phyloP scores from a whole-genome alignment of 2,113 vertebrate genomes.

The Cochlearius cochlearius region DNA sequence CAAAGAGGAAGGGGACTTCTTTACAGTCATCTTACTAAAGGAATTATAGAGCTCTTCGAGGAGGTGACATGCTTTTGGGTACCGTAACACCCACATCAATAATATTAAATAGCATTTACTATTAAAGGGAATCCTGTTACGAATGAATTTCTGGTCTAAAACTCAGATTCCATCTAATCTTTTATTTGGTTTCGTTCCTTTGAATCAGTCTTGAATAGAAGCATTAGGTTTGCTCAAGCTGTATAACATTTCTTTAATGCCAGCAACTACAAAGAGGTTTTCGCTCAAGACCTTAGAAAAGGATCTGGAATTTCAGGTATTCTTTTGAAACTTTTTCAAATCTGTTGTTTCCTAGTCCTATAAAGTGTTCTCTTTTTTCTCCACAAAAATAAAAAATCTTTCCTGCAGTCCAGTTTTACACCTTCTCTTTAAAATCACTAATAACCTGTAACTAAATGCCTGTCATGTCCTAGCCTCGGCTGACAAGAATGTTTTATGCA shows the following conservation, averaged over 20 bases:
- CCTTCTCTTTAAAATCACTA: not conserved
- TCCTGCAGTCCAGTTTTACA: slow-evolving; percentile 1
- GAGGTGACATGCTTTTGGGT: slow-evolving; percentile 41
- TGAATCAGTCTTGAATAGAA: slow-evolving; percentile 53
- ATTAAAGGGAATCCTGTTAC: slow-evolving; percentile 63
- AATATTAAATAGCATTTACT: slow-evolving; percentile 63
- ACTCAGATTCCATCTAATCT: slow-evolving; percentile 71
- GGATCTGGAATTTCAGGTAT: slow-evolving; percentile 48
- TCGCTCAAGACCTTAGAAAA: slow-evolving; percentile 20
- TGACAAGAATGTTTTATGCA: not conserved
- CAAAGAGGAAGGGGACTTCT: slow-evolving; percentile 14
- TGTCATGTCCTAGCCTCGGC: not conserved
- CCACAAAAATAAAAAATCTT: not conserved
- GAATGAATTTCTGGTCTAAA: slow-evolving; percentile 65
- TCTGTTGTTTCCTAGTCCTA: not conserved
- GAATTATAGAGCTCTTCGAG: slow-evolving; percentile 35
- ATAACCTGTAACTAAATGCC: slow-evolving; percentile 30
- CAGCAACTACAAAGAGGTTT: slow-evolving; percentile 45
- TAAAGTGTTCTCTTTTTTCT: not conserved
- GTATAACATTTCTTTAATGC: slow-evolving; percentile 55
- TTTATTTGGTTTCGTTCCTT: slow-evolving; percentile 51
- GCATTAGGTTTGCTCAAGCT: slow-evolving; percentile 56
- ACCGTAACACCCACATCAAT: slow-evolving; percentile 57
- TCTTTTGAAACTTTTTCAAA: slow-evolving; percentile 32
- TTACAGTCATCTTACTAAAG: slow-evolving; percentile 35